Evolutionary conservation across 1,140 invertebrate genomes (phyloP).

Genomic region (Xylocopa sonorina): DNA sequence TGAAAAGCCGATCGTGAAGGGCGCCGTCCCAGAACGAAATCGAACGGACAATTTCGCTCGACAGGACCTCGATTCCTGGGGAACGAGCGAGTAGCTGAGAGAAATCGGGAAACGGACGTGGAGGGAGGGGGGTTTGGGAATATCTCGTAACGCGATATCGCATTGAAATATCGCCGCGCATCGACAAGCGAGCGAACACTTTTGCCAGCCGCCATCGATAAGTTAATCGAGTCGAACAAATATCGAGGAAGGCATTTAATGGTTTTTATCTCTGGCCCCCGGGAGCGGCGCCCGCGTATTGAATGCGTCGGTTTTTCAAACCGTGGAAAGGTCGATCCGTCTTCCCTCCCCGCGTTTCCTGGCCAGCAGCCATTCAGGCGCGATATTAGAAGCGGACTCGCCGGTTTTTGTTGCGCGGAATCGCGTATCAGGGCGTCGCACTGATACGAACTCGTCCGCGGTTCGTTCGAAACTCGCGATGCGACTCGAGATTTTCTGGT

Average conservation of each 20-base stretch:
- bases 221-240: slow-evolving; percentile 49
- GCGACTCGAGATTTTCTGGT: too few species aligned
- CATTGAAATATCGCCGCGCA: slow-evolving; percentile 43
- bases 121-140: not conserved
- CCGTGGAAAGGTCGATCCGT: slow-evolving; percentile 33
- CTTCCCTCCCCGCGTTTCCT: not conserved
- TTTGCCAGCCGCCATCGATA: slow-evolving; percentile 38
- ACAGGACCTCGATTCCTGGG: not conserved
- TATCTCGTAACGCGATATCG: slow-evolving; percentile 13
- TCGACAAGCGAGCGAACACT: slow-evolving; percentile 34
- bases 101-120: too few species aligned
- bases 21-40: slow-evolving; percentile 11
- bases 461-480: too few species aligned
- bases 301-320: slow-evolving; percentile 25
- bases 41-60: not conserved
- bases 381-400: slow-evolving; percentile 49
- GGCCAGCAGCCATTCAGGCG: slow-evolving; percentile 22
- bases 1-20: not conserved
- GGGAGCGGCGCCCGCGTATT: not conserved
- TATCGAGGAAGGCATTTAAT: slow-evolving; percentile 39
- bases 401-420: slow-evolving; percentile 50
- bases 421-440: too few species aligned
- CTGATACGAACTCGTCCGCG: too few species aligned
- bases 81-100: too few species aligned
- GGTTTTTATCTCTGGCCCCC: slow-evolving; percentile 37